Base-by-base conservation (phyloP, 2,888 invertebrate species). In the Caenorhabditis sp. region DNA sequence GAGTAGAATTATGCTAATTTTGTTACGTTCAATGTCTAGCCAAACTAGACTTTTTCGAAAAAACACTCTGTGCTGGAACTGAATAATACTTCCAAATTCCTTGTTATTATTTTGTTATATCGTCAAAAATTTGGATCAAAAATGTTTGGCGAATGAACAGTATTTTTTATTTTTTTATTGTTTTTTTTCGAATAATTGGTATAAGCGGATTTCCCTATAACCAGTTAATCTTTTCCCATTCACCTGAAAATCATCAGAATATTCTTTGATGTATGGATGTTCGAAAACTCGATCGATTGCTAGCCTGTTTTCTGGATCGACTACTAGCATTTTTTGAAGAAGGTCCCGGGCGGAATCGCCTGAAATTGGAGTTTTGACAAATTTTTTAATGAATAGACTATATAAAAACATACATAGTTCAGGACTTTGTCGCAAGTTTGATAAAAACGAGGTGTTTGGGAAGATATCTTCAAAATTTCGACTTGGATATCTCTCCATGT, bases 261-360 rank as follows among this genome's bases (percentile, higher is more conserved):
- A 56, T 14, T 67, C 61, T 1, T 43, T 20, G 12, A 71, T 25
- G 54, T 99, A 99, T 76, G 96, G 95, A 90, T 99, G 97, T 5
- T 70, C 91, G 84, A 99, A 91, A 78, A 97, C 97, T 88, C 97
- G 95, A 90, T 97, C 96, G 67, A 99, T 97, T 64, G 95, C 95
- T 91, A 97, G 97, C 90, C 99, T 92, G 65, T 93, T 92, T 90
- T 95, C 95, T 63, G 97, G 99, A 91, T 99, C 97, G 89, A 99
- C 94, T 69, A 97, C 97, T 88, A 99, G 91, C 99, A 99, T 99
- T 90, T 94, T 93, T 77, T 94, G 94, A 84, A 99, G 91, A 89
- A 99, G 92, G 91, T 99, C 97, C 83, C 97, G 92, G 56, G 97
- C 97, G 90, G 95, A 94, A 83, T 93, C 93, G 86, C 93, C 93